Base-by-base conservation (phyloP, 1,140 invertebrate genomes). In the Eupristina koningsbergeri region DNA sequence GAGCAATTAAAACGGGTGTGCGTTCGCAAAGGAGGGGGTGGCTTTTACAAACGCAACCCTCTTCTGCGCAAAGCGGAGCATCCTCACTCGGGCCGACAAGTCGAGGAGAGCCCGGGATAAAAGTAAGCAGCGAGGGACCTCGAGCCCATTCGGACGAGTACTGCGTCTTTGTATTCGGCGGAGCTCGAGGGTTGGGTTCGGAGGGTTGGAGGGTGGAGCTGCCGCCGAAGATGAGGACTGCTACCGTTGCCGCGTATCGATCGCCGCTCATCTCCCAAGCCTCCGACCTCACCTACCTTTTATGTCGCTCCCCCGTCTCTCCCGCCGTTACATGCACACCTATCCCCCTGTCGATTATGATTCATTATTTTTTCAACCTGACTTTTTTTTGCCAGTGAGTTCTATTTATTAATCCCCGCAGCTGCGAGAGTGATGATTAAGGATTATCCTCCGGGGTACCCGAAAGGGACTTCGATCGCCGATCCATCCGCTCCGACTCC, bases 141-240 rank as follows among this genome's bases (percentile, higher is more conserved):
- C 71, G 71, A 45, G 47, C 26, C 41, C 71, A 15, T 74, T 74
- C 71, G 8, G 36, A 71, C 34, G 36, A 41, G 39, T n/a, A 41
- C 19, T 47, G 41, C 71, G 29, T 74, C 41, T 74, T 74, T 47
- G 7, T 58, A 45, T 76, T 58, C 31, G 74, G 15, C n/a, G n/a
- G n/a, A n/a, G 47, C 3, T 31, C 13, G 34, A n/a, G 53, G 7
- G 22, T 58, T 26, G 22, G 22, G 22, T 5, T 58, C 1, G 31
- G 36, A 22, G 26, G 6, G 53, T n/a, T n/a, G 11, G 8, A 31
- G 74, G 29, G 26, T 50, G 34, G 74, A 50, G 26, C 39, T 17
- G 47, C 34, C 53, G 50, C 8, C 31, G 74, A 77, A n/a, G 39
- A 74, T n/a, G 71, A 47, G 73, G 73, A 58, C 71, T 19, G 39